These are phyloP conservation scores for Plectrocnemia conspersa DNA, from an alignment of 1,140 invertebrate species.

Conservation along the genomic window DNA sequence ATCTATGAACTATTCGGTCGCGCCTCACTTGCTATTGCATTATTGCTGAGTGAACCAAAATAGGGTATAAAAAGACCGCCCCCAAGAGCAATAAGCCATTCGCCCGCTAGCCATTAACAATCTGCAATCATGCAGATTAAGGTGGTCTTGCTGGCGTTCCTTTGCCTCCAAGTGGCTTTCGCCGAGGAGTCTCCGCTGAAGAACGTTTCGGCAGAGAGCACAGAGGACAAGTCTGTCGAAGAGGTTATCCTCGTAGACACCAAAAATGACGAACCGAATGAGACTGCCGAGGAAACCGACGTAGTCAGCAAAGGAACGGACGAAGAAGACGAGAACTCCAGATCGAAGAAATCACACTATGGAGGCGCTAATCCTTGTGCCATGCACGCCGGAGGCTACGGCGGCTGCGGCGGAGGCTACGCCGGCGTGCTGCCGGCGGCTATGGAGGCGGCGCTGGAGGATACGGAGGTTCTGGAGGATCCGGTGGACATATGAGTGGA, in stretches of 20 bases:
- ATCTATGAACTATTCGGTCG: too few relatives aligned
- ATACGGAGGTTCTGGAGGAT: slow-evolving; percentile 10
- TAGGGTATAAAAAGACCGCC: slow-evolving; percentile 22
- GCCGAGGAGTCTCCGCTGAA: slow-evolving; percentile 8
- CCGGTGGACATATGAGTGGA: slow-evolving; percentile 20
- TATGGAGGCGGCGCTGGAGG: slow-evolving; percentile 3
- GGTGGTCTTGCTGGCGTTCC: slow-evolving; percentile 8
- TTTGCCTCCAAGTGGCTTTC: slow-evolving; percentile 11
- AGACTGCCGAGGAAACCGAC: slow-evolving; percentile 1
- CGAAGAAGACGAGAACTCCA: slow-evolving; percentile 21
- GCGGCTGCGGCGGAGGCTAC: slow-evolving; percentile 32
- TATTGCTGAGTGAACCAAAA: slow-evolving; percentile 19
- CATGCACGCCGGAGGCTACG: slow-evolving; percentile 17
- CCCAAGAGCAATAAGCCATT: not conserved
- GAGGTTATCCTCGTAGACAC: not conserved
- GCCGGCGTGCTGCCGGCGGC: slow-evolving; percentile 19
- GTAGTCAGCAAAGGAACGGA: not conserved
- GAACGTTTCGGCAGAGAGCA: not conserved
- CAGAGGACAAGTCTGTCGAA: not conserved
- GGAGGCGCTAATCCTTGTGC: slow-evolving; percentile 36
- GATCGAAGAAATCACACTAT: slow-evolving; percentile 35
- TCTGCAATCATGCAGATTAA: slow-evolving; percentile 24
- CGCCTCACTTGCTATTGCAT: not conserved
- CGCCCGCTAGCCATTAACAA: not conserved
- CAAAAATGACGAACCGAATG: not conserved